Base-by-base conservation (phyloP, 2,888 invertebrate genomes). In the Neelides folsomi region DNA sequence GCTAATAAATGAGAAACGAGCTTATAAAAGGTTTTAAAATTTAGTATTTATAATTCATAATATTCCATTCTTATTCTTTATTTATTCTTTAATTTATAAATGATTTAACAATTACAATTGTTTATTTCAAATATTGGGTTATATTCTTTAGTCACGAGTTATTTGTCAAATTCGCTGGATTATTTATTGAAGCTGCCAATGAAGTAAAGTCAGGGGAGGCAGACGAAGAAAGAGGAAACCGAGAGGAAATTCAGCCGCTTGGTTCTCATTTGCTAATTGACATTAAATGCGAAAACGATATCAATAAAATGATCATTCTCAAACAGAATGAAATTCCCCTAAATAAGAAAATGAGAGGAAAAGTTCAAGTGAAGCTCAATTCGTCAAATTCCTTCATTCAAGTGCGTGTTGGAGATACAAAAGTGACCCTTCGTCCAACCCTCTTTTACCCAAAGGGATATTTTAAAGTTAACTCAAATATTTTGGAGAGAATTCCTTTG, bases 91-190 rank as follows among this genome's bases (percentile, higher is more conserved):
- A 27, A 27, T 5, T 27, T 27, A 27, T 27, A 27, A 27, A 5
- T 27, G 3, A 27, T 27, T 27, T 5, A 27, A 5, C 7, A 27
- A 27, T 5, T 27, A 27, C 4, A 27, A 27, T 27, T 5, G 7
- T 5, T 5, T 27, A 27, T 5, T 5, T 27, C 7, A 27, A 27
- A 27, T 27, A 27, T 7, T 27, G n/a, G n/a, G n/a, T n/a, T n/a
- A n/a, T n/a, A n/a, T n/a, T n/a, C n/a, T 27, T 27, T 16, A 62
- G 63, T 27, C 60, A 62, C 42, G 56, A 61, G 54, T 47, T 63
- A 1, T 63, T 63, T 47, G 58, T 62, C 41, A 52, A 56, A 40
- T 63, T 59, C 42, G 53, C 61, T 2, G 48, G 56, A 9, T 55
- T 59, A 1, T 62, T 63, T 40, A 40, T 58, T 39, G 51, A 55